Evolutionary conservation across 2,113 vertebrate species (phyloP), one percentile per base, ranked within the genome.

Genomic region (Prochilodus magdalenae): DNA sequence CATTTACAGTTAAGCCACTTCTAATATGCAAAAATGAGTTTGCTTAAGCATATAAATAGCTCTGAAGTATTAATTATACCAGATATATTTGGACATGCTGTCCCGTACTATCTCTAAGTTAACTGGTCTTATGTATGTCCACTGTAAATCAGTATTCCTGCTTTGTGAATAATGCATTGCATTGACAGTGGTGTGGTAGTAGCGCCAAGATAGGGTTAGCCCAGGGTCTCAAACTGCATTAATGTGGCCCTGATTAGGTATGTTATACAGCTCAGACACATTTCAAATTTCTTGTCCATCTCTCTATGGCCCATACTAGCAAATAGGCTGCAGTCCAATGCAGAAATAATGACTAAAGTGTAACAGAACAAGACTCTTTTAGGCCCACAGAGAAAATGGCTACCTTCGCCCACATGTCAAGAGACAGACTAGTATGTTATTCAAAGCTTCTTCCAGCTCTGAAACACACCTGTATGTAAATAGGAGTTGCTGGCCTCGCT

Each of bases 381-480:
- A 27, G 57, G 12, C 13, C 22, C 15, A 44, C 44, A 26, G 47
- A 16, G 72, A 69, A 81, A 67, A 57, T 81, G 30, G 11, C 55
- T 44, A n/a, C 24, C 36, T 66, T 67, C 7, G 30, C 44, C 65
- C 30, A 60, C 57, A 30, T 69, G 62, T 33, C 73, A 81, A 75
- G 55, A 51, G 18, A 81, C 5, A 6, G 33, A 60, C n/a, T 60
- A 73, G 27, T 0, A 40, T 81, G 29, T 55, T 74, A 74, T 81
- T 81, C 79, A 76, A 55, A 76, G 40, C 6, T 14, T 16, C 24
- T 57, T 75, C 16, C 24, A 57, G 72, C 36, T 36, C 29, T 60
- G 73, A 36, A 57, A 73, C 33, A 72, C 84, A 85, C 81, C 66
- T 83, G 66, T 71, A 83, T 74, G 77, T 87, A 77, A 76, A 83